Evolutionary conservation across 2,113 vertebrate genomes (phyloP), one percentile per base, ranked within the genome.

Genomic region (Balaenoptera acutorostrata): DNA sequence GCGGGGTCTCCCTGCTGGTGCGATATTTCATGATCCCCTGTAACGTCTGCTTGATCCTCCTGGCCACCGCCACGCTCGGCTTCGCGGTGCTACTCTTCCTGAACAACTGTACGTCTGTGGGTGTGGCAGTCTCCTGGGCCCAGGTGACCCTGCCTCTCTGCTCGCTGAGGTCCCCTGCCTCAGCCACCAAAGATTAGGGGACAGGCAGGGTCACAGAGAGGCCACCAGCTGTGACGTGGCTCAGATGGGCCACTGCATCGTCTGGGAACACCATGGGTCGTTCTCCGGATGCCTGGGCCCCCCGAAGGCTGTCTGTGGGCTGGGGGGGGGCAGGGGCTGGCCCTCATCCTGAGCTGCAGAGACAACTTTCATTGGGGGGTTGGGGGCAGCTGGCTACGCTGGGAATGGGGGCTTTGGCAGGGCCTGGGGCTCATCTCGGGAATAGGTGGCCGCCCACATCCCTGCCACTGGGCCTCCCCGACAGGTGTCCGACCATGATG

Each of bases 21-120:
- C 99, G 99, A 0, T 99, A 99, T 96, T 99, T 99, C 98, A 99
- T 99, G 99, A 99, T 99, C 97, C 99, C 99, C 2, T 99, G 99
- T 99, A 99, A 99, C 98, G 99, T 99, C 98, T 99, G 99, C 98
- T 99, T 99, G 97, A 99, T 99, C 98, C 99, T 99, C 95, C 98
- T 99, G 99, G 99, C 99, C 97, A 99, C 99, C 1, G 99, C 99
- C 13, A 99, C 99, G 0, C 99, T 99, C 97, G 99, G 99, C 87
- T 99, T 99, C 44, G 99, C 99, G 0, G 99, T 99, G 82, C 99
- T 99, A 66, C 99, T 99, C 87, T 99, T 99, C 98, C 99, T 99
- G 98, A 99, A 99, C 98, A 99, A 99, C 98, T 99, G 99, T 99
- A 99, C 88, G 99, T 75, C 41, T 29, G 23, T 17, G 39, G 95